phyloP scores from a whole-genome alignment of 2,113 vertebrate genomes.

The Accipiter virgatus region DNA sequence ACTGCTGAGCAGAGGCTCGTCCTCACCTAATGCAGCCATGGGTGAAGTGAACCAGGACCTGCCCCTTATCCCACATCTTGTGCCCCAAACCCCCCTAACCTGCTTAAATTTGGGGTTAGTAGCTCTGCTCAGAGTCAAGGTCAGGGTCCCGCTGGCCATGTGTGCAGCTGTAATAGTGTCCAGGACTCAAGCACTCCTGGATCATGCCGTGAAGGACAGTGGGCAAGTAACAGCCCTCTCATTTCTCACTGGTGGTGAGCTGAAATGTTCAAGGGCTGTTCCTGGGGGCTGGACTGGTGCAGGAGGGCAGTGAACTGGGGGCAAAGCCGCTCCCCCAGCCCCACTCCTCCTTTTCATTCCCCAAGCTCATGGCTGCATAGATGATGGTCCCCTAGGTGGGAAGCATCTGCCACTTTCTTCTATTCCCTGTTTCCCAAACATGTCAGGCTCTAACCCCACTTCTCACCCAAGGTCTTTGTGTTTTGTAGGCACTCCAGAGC shows the following conservation, averaged over 20 bases:
- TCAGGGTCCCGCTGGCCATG: fast-evolving
- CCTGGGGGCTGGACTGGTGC: too few species aligned
- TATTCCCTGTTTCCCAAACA: neutral
- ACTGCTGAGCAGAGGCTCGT: neutral
- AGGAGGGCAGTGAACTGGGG: neutral
- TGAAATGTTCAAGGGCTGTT: neutral
- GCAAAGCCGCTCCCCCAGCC: neutral
- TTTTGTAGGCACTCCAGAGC: neutral
- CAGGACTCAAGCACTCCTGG: neutral
- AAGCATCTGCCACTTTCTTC: neutral
- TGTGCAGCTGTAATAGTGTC: neutral
- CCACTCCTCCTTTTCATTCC: neutral
- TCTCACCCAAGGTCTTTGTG: neutral
- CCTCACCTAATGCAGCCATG: fast-evolving
- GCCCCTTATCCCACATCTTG: neutral
- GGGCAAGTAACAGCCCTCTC: neutral
- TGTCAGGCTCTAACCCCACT: neutral
- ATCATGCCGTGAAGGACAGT: neutral
- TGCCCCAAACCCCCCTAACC: fast-evolving
- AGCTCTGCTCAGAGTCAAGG: neutral
- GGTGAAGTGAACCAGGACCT: neutral
- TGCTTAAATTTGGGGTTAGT: neutral
- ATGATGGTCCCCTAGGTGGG: neutral
- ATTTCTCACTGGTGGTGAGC: neutral
- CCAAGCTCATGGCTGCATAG: neutral